Base-by-base conservation (phyloP, 1,140 invertebrate species). In the Melipona quadrifasciata region DNA sequence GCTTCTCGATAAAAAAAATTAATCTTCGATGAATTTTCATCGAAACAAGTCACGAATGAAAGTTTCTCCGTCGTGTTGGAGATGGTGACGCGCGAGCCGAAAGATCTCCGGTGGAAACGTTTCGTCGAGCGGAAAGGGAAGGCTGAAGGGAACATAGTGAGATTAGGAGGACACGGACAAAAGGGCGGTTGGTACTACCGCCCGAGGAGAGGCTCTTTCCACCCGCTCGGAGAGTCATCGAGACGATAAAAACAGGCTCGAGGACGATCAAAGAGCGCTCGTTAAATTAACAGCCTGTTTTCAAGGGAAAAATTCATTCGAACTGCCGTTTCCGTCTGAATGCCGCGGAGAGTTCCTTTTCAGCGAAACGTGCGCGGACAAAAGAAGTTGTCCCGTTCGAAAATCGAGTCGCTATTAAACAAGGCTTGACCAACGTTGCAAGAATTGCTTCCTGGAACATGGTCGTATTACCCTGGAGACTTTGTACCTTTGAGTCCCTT, bases 231-330 rank as follows among this genome's bases (percentile, higher is more conserved):
- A 71, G 72, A 55, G 34, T n/a, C 51, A 87, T 58, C 64, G 71
- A 67, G 55, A 57, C 55, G 85, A 73, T 86, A 80, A 87, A 86
- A 78, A 86, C 70, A 80, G 71, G n/a, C 17, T 55, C 53, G 57
- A 68, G 75, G 77, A 88, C 86, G 85, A 75, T 88, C 86, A 88
- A 88, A 88, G 86, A 68, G 80, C 76, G 55, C 51, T 82, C 64
- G 76, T 84, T 76, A 82, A 87, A 87, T 88, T 87, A 88, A 88
- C 81, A 71, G 81, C 16, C 73, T 57, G 81, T 72, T 80, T 87
- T 68, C 86, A 84, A 47, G 81, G 58, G 12, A 61, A 53, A 87
- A 87, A 87, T 67, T 87, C 86, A 77, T 87, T 87, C 61, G 72
- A 24, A 64, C 34, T 55, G 39, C 39, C 8, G 57, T 61, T 74